These are phyloP conservation scores for Fissipunctia ypsillon DNA, from an alignment of 2,888 invertebrate genomes.

Conservation along the genomic window DNA sequence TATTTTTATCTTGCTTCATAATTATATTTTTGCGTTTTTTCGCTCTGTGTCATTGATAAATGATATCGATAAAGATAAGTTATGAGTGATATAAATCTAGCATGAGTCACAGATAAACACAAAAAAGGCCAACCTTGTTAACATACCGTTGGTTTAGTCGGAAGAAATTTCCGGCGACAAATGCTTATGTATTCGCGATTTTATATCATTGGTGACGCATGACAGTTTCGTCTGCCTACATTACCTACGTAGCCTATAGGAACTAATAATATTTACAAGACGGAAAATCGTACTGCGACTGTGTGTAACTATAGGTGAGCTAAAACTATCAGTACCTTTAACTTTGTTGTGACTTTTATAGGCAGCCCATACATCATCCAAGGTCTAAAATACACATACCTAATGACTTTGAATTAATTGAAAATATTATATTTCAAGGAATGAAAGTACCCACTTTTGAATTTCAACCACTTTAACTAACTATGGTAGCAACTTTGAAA, in stretches of 20 bases:
- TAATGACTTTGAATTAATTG: not conserved
- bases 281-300: too few species aligned
- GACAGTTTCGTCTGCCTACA: not conserved
- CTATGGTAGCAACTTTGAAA: too few species aligned
- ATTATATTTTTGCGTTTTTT: not conserved
- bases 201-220: constrained; percentile 14
- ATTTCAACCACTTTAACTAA: not conserved
- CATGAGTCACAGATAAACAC: constrained; percentile 22
- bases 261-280: not conserved
- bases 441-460: not conserved
- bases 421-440: not conserved
- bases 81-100: constrained; percentile 12
- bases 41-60: constrained; percentile 13
- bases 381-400: not conserved
- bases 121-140: constrained; percentile 24
- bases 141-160: constrained; percentile 25
- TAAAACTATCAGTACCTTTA: not conserved
- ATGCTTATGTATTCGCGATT: constrained; percentile 21
- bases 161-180: constrained; percentile 47
- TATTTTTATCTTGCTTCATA: too few species aligned
- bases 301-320: not conserved
- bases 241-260: not conserved
- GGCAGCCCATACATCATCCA: not conserved
- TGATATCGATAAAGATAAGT: constrained; percentile 31
- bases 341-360: not conserved